Conservation (phyloP, 2,113 vertebrate species). For the Etheostoma cragini region DNA sequence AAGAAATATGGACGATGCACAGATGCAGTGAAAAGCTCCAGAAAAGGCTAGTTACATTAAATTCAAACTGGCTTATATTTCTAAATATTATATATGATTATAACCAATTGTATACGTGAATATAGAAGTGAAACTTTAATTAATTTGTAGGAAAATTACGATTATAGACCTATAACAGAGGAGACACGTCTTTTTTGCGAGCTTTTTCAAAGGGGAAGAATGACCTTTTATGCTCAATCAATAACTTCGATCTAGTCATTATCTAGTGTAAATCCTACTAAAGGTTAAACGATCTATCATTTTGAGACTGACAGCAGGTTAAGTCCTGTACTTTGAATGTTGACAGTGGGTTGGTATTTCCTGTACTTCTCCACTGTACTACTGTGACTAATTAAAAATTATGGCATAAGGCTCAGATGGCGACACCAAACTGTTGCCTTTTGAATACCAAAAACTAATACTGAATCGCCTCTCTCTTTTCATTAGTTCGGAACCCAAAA, state of each 20-base stretch:
- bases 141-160: not conserved
- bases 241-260: not conserved
- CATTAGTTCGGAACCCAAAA: too few species aligned
- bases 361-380: too few species aligned
- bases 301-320: not conserved
- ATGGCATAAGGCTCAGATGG: too few species aligned
- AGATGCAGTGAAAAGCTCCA: not conserved
- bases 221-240: conserved; percentile 9
- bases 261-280: not conserved
- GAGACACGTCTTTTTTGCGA: not conserved
- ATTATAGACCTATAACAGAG: not conserved
- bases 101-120: not conserved
- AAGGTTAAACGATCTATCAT: not conserved
- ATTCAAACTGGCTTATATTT: conserved; percentile 2
- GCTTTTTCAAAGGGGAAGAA: not conserved
- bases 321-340: not conserved
- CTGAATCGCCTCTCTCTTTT: too few species aligned
- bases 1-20: not conserved
- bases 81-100: not conserved
- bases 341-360: too few species aligned
- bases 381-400: too few species aligned
- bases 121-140: not conserved
- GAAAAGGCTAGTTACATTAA: not conserved
- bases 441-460: too few species aligned
- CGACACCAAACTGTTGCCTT: too few species aligned